Evolutionary conservation across 2,888 invertebrate genomes (phyloP), one percentile per base, ranked within the genome.

Genomic region (Dryococelus australis): DNA sequence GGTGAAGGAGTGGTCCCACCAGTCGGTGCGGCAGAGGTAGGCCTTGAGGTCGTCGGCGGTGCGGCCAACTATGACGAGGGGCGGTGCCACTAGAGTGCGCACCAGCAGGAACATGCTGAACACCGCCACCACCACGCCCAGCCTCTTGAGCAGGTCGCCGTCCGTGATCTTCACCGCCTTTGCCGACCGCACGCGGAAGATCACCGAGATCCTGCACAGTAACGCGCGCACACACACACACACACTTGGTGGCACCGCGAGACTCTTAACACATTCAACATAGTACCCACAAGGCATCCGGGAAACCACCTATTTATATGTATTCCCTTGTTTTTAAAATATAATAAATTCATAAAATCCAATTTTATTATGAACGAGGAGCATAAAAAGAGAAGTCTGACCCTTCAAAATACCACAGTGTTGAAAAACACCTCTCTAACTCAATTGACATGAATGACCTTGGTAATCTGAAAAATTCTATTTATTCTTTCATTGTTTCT

Each of bases 1-100:
- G 80, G 98, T 98, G 92, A 98, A 98, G 85, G 97, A 97, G 92
- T 98, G 98, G 93, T 99, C 98, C 98, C 98, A 99, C 97, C 98
- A 98, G 92, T 98, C 98, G 0, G 98, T 98, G 89, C 96, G 96
- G 92, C 98, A 98, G 81, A 98, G 94, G 92, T 96, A 98, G 86
- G 98, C 98, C 92, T 98, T 98, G 86, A 98, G 94, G 91, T 98
- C 97, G 90, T 98, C 98, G 51, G 97, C 97, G 0, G 98, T 98
- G 85, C 96, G 94, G 0, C 96, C 97, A 3, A 98, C 97, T 87
- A 98, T 97, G 89, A 98, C 98, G 27, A 96, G 95, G 0, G 98
- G 98, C 0, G 98, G 97, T 47, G 98, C 97, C 26, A 98, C 98
- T 86, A 98, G 93, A 12, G 98, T 98, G n/a, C 98, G 94, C 88